These are phyloP conservation scores for Drosophila willistoni DNA, from an alignment of 1,140 invertebrate genomes.

Conservation along the genomic window DNA sequence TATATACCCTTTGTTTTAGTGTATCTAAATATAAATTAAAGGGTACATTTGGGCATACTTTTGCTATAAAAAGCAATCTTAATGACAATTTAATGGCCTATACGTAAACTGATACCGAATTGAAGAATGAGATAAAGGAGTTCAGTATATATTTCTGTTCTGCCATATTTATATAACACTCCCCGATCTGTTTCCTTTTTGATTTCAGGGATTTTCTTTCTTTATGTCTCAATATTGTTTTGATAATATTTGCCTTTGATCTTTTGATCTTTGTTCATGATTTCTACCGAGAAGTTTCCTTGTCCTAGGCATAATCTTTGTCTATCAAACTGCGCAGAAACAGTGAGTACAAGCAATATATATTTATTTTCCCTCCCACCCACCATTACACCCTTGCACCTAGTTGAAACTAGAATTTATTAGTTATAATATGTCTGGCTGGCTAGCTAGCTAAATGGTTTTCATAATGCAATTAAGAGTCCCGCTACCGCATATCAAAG, in stretches of 20 bases:
- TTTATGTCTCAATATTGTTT: background rate
- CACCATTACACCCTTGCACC: background rate
- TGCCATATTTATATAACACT: no score
- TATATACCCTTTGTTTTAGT: no score
- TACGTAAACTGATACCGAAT: no score
- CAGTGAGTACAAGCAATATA: background rate
- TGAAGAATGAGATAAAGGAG: no score
- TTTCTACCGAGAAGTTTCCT: background rate
- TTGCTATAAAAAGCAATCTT: no score
- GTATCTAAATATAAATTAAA: no score
- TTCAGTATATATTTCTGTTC: no score
- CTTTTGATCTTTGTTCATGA: background rate
- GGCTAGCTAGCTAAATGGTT: constrained; percentile 16
- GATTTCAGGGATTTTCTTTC: no score
- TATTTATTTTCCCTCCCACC: background rate
- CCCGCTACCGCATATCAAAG: constrained; percentile 57
- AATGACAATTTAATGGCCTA: no score
- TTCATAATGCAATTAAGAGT: constrained; percentile 25
- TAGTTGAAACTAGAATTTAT: constrained; percentile 44
- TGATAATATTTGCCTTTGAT: background rate
- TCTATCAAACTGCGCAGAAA: constrained; percentile 38
- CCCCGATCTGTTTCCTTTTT: background rate
- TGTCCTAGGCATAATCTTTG: constrained; percentile 13
- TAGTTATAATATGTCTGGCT: constrained; percentile 20
- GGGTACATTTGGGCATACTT: no score